Conservation (phyloP, 2,113 vertebrate species). For the Naja naja region DNA sequence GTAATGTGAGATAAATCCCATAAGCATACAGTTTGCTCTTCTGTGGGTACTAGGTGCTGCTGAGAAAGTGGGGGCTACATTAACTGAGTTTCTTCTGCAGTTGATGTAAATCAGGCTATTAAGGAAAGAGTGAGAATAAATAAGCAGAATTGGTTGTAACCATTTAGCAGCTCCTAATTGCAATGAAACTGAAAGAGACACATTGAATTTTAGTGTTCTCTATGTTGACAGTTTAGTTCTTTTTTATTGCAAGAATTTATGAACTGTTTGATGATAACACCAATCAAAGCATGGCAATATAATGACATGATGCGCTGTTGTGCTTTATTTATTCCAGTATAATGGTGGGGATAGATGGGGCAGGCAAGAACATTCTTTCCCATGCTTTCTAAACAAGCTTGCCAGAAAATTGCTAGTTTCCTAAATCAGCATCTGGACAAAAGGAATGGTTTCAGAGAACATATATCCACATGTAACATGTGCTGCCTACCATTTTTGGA, state of each 20-base stretch:
- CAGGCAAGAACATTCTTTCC: constrained; percentile 40
- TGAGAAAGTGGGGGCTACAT: constrained; percentile 53
- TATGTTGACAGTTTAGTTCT: constrained; percentile 30
- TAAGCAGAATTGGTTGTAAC: constrained; percentile 49
- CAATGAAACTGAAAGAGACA: constrained; percentile 41
- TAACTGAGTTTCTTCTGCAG: constrained; percentile 52
- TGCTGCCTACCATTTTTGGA: background rate
- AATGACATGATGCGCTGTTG: background rate
- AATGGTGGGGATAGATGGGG: constrained; percentile 41
- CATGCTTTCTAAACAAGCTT: constrained; percentile 23
- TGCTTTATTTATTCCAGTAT: constrained; percentile 36
- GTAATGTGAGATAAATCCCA: background rate
- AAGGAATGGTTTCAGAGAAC: background rate
- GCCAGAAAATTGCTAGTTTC: background rate
- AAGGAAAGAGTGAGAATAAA: constrained; percentile 45
- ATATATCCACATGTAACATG: background rate
- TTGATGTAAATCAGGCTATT: constrained; percentile 59
- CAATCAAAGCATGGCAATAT: constrained; percentile 53
- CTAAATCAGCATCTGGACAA: background rate
- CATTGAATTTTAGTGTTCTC: constrained; percentile 39
- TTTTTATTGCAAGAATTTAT: constrained; percentile 58
- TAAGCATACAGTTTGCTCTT: constrained; percentile 52
- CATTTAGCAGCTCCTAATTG: constrained; percentile 56
- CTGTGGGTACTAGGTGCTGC: constrained; percentile 44
- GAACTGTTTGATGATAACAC: constrained; percentile 47